These are phyloP conservation scores for Eupithecia tripunctaria DNA, from an alignment of 2,888 invertebrate genomes.

Conservation along the genomic window DNA sequence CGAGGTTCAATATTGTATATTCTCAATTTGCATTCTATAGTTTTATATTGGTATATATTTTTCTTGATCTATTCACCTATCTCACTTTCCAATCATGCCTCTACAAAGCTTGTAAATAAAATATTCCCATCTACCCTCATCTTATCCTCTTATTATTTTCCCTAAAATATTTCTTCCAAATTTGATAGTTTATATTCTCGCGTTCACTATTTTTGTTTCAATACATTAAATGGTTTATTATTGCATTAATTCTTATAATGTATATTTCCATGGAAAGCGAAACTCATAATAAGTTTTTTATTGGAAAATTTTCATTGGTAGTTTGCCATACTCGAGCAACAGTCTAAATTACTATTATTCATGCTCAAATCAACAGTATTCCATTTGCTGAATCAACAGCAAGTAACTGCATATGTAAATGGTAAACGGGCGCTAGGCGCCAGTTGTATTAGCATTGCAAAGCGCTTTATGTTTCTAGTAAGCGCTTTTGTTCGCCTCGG, in stretches of 20 bases:
- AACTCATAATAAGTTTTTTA: no score
- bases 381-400: conserved; percentile 20
- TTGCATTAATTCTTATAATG: background rate
- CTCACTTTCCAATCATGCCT: background rate
- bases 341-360: background rate
- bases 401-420: conserved; percentile 28
- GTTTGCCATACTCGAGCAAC: background rate
- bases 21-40: background rate
- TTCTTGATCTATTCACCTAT: background rate
- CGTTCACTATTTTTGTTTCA: background rate
- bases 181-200: no score
- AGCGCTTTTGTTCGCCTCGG: conserved; percentile 29
- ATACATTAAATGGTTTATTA: background rate
- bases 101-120: no score
- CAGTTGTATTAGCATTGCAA: conserved; percentile 29
- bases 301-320: no score
- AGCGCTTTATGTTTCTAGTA: conserved; percentile 29
- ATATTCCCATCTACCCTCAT: no score
- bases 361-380: background rate
- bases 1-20: background rate
- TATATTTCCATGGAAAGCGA: background rate
- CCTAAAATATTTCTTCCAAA: no score
- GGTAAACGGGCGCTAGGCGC: conserved; percentile 11
- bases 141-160: no score
- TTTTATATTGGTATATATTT: background rate